These are phyloP conservation scores for Palythoa caribaeorum DNA, from an alignment of 92 coral and sea anemone species.

Conservation along the genomic window DNA sequence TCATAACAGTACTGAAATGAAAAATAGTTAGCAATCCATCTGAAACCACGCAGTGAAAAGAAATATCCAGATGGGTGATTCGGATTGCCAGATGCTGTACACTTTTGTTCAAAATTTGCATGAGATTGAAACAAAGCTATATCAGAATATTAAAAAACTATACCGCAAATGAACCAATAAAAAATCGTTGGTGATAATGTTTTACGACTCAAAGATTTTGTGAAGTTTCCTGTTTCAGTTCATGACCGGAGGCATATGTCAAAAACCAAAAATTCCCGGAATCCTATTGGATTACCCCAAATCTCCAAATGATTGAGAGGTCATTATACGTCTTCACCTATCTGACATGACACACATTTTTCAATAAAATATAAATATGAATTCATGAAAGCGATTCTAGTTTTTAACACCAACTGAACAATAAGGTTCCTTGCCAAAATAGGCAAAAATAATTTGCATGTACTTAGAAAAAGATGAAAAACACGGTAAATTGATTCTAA, in stretches of 20 bases:
- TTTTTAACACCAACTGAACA: not conserved
- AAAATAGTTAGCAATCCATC: not conserved
- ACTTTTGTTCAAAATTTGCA: slow-evolving; percentile 39
- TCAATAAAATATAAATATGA: not conserved
- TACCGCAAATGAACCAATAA: slow-evolving; percentile 31
- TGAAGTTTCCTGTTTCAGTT: slow-evolving; percentile 10
- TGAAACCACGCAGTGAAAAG: not conserved
- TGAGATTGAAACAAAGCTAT: not conserved
- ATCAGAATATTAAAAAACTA: not conserved
- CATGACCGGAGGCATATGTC: slow-evolving; percentile 12
- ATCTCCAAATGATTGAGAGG: not conserved
- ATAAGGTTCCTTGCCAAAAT: not conserved
- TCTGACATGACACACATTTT: slow-evolving; percentile 4
- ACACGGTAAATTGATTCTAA: not conserved
- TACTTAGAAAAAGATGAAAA: not conserved
- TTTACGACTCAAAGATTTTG: slow-evolving; percentile 9
- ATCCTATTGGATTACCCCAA: slow-evolving; percentile 23
- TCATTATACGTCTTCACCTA: not conserved
- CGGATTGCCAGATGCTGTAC: slow-evolving; percentile 15
- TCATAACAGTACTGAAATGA: not conserved
- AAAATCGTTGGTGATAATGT: not conserved
- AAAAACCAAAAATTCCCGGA: not conserved
- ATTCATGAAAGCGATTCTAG: not conserved
- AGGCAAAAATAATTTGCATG: not conserved
- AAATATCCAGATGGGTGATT: slow-evolving; percentile 28